Percentiles rank a stretch among this genome's conserved stretches.
Evolutionary conservation across 2,797 vertebrate species (phyloP).

Genomic region (Acrossocheilus fasciatus): DNA sequence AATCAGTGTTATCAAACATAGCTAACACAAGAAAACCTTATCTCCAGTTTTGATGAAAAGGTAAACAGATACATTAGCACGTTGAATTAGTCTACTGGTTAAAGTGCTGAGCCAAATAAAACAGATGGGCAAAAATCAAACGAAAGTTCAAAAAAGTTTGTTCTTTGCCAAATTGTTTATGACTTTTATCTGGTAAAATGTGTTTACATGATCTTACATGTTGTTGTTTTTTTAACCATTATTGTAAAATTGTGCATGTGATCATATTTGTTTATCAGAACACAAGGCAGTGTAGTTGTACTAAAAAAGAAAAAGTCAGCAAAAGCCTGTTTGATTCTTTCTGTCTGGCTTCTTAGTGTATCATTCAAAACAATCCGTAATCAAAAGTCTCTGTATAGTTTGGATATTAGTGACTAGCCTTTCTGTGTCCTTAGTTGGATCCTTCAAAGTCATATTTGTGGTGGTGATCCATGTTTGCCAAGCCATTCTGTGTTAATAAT

Average conservation of each 20-base stretch:
- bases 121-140: background rate
- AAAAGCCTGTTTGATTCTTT: background rate
- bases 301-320: too few species aligned
- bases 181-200: background rate
- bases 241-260: background rate
- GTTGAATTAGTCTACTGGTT: background rate
- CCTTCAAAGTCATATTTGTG: conserved; percentile 4
- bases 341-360: background rate
- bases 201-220: background rate
- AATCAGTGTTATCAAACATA: background rate
- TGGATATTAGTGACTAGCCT: background rate
- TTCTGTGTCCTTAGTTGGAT: conserved; percentile 7
- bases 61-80: background rate
- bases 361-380: background rate
- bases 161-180: background rate
- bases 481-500: conserved; percentile 43
- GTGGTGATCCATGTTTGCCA: conserved; percentile 32
- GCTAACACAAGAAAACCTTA: background rate
- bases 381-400: background rate
- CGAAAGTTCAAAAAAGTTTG: background rate
- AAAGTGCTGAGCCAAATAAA: background rate
- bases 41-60: background rate
- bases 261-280: background rate
- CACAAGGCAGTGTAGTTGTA: background rate
- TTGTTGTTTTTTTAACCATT: background rate